phyloP scores from a whole-genome alignment of 2,888 invertebrate species.

The Leucozona laternaria region DNA sequence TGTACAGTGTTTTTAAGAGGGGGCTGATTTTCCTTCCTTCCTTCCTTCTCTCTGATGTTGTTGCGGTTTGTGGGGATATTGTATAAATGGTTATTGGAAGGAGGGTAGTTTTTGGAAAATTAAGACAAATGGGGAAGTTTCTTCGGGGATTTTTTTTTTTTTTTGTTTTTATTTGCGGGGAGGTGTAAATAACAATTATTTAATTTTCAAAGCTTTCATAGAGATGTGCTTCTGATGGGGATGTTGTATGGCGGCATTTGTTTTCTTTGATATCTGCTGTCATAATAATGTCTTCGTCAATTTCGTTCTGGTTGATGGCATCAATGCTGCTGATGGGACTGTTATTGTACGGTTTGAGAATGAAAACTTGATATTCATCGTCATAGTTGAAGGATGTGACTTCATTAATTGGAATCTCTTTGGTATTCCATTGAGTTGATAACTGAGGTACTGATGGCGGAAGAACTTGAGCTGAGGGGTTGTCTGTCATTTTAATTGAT shows the following conservation, averaged over 20 bases:
- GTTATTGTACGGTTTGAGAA: slow-evolving; percentile 44
- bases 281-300: slow-evolving; percentile 51
- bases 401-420: slow-evolving; percentile 71
- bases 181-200: slow-evolving; percentile 38
- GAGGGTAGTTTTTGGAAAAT: slow-evolving; percentile 11
- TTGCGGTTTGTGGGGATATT: not conserved
- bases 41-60: not conserved
- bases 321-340: slow-evolving; percentile 21
- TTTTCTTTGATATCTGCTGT: slow-evolving; percentile 61
- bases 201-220: slow-evolving; percentile 63
- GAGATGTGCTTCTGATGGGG: slow-evolving; percentile 57
- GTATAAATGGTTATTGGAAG: not conserved
- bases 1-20: not conserved
- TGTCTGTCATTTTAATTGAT: slow-evolving; percentile 68
- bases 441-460: slow-evolving; percentile 52
- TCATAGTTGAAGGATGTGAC: slow-evolving; percentile 63
- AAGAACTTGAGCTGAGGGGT: slow-evolving; percentile 49
- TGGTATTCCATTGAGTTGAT: slow-evolving; percentile 69
- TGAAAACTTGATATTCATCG: slow-evolving; percentile 71
- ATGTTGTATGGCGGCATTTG: slow-evolving; percentile 36
- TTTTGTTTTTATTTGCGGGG: slow-evolving; percentile 12
- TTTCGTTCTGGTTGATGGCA: slow-evolving; percentile 49
- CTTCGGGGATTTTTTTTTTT: slow-evolving; percentile 43
- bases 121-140: slow-evolving; percentile 16
- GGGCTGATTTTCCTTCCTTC: slow-evolving; percentile 25